Evolutionary conservation across 2,888 invertebrate genomes (phyloP).

Genomic region (Gymnoscelis rufifasciata): DNA sequence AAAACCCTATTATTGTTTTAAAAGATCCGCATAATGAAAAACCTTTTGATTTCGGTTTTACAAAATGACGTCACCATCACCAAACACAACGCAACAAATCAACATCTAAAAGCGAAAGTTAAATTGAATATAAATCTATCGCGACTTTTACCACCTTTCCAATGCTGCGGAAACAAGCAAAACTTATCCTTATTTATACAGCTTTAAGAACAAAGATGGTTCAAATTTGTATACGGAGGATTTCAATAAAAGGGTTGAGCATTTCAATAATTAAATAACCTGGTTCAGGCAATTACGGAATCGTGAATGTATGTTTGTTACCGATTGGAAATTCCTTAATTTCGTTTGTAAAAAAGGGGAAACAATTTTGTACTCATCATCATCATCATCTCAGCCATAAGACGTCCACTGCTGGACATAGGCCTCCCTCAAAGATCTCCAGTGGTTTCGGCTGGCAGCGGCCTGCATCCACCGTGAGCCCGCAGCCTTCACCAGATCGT

Average conservation of each 20-base stretch:
- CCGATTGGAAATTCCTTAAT: conserved; percentile 29
- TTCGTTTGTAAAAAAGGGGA: conserved; percentile 22
- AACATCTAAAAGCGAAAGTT: conserved; percentile 28
- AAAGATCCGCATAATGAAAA: no score
- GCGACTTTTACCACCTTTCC: conserved; percentile 13
- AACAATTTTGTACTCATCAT: no score
- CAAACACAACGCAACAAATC: conserved; percentile 23
- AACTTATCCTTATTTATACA: conserved; percentile 4
- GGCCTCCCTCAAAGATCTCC: no score
- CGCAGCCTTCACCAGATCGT: no score
- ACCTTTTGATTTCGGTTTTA: conserved; percentile 8
- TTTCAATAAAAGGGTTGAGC: conserved; percentile 37
- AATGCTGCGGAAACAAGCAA: neutral
- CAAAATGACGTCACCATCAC: conserved; percentile 20
- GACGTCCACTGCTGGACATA: no score
- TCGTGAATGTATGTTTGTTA: conserved; percentile 31
- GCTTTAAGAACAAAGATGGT: neutral
- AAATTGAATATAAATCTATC: conserved; percentile 32
- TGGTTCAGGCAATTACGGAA: conserved; percentile 44
- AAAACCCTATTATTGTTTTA: no score
- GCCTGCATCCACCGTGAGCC: no score
- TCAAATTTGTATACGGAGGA: conserved; percentile 11
- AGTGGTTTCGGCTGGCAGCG: no score
- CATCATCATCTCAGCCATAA: no score
- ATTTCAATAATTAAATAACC: conserved; percentile 52